Percentiles rank a stretch among this genome's conserved stretches.
Conservation (phyloP, 2,113 vertebrate species). For the Eudorcas thomsonii region DNA sequence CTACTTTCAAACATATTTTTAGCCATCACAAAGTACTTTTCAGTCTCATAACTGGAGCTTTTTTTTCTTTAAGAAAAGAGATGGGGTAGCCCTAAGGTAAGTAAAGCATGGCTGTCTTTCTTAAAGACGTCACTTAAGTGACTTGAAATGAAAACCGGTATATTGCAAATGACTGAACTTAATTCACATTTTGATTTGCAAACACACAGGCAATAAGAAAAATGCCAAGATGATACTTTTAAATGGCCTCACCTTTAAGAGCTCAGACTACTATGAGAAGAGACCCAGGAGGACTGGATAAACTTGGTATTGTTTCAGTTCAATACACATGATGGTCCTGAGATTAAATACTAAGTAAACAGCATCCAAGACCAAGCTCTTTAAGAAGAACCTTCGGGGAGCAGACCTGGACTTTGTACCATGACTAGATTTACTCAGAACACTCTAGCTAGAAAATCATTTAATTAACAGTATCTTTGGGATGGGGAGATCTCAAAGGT, state of each 20-base stretch:
- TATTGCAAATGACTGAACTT: not conserved
- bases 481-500: not conserved
- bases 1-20: not conserved
- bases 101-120: not conserved
- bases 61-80: not conserved
- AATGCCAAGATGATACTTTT: not conserved
- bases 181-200: not conserved
- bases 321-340: not conserved
- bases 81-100: not conserved
- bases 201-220: not conserved
- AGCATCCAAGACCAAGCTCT: not conserved
- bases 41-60: not conserved
- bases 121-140: not conserved
- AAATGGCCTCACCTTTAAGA: not conserved
- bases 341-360: conserved; percentile 12
- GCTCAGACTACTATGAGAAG: not conserved
- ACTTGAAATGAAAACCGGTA: not conserved
- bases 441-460: not conserved
- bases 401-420: not conserved
- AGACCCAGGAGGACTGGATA: not conserved
- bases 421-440: conserved; percentile 15
- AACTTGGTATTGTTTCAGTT: not conserved
- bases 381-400: not conserved
- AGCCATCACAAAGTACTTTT: not conserved
- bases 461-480: not conserved